Percentiles rank a stretch among this genome's conserved stretches.
Conservation (phyloP, 2,113 vertebrate species). For the Myrmecobius fasciatus region DNA sequence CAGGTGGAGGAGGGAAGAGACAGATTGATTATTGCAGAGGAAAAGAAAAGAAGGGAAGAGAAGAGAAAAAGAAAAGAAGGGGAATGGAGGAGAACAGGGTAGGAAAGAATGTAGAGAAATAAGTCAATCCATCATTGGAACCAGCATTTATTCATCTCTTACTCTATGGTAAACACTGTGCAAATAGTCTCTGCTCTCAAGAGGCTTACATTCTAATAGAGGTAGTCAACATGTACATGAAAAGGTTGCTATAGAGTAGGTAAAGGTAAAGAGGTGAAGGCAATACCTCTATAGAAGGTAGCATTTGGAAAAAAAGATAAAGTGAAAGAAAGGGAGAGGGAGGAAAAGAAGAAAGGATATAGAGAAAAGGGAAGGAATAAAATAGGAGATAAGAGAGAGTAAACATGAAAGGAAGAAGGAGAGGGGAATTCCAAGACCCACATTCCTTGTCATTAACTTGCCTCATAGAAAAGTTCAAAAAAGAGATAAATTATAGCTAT, state of each 20-base stretch:
- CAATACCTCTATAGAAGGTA: neutral
- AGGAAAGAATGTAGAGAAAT: neutral
- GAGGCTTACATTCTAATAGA: neutral
- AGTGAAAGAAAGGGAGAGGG: neutral
- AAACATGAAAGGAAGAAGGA: neutral
- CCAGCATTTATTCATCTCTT: neutral
- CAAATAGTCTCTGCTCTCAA: neutral
- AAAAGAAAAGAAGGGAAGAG: neutral
- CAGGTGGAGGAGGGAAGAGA: neutral
- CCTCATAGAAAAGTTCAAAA: conserved; percentile 19
- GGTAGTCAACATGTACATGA: neutral
- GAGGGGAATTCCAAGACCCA: neutral
- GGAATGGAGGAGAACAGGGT: neutral
- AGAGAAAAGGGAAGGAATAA: neutral
- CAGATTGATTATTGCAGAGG: neutral
- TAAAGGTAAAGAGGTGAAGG: neutral
- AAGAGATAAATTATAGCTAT: conserved; percentile 36
- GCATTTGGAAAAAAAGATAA: neutral
- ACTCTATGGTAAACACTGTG: neutral
- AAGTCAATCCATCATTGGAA: neutral
- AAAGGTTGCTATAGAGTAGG: neutral
- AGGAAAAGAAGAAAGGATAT: neutral
- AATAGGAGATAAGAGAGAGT: neutral
- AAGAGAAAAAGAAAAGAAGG: neutral
- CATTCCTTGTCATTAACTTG: conserved; percentile 34